These are phyloP conservation scores for Eriosoma lanigerum DNA, from an alignment of 1,140 invertebrate species.

Conservation along the genomic window DNA sequence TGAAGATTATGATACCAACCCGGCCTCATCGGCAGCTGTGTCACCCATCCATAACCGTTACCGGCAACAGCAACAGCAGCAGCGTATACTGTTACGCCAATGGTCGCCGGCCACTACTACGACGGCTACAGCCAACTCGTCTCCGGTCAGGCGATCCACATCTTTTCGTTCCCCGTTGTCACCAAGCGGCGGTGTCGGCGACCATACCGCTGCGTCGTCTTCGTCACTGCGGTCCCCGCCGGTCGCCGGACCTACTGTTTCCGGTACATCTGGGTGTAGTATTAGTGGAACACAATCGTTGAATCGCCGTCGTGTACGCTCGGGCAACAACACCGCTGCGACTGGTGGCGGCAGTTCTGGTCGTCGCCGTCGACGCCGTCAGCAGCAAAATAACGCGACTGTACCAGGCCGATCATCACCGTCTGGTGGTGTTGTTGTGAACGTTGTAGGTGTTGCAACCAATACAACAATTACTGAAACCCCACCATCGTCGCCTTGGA, in stretches of 20 bases:
- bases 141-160: background rate
- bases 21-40: background rate
- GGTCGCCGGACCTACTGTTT: background rate
- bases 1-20: background rate
- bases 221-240: background rate
- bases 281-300: background rate
- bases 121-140: conserved; percentile 5
- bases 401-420: background rate
- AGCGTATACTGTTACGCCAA: background rate
- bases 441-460: background rate
- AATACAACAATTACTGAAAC: background rate
- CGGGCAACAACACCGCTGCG: background rate
- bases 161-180: conserved; percentile 16
- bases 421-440: background rate
- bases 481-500: background rate
- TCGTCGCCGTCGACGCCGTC: background rate
- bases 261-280: background rate
- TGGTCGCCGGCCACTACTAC: background rate
- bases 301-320: background rate
- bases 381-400: background rate
- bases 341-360: background rate
- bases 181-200: background rate
- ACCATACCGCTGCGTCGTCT: background rate
- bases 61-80: background rate
- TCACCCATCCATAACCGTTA: background rate